Evolutionary conservation across 2,888 invertebrate species (phyloP).

Genomic region (Epistrophella euchroma): DNA sequence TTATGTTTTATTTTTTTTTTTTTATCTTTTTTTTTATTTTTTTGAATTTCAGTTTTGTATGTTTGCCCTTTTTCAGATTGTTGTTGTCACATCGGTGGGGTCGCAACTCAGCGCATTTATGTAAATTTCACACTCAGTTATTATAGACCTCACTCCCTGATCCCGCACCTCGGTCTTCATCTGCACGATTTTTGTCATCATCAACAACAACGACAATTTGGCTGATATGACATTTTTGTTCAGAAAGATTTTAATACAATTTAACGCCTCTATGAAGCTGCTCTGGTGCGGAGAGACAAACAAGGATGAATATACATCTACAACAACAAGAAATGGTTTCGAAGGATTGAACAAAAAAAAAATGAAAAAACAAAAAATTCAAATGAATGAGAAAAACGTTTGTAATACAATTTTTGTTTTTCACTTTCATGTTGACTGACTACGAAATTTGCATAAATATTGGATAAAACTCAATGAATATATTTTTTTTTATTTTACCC

Average conservation of each 20-base stretch:
- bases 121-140: constrained; percentile 68
- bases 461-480: constrained; percentile 52
- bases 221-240: constrained; percentile 74
- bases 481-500: constrained; percentile 9
- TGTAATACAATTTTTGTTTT: constrained; percentile 48
- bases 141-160: constrained; percentile 26
- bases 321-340: constrained; percentile 27
- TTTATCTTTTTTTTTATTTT: constrained; percentile 3
- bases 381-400: constrained; percentile 73
- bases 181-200: not conserved
- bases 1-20: constrained; percentile 12
- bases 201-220: constrained; percentile 40
- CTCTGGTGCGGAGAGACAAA: constrained; percentile 9
- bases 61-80: constrained; percentile 34
- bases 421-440: constrained; percentile 50
- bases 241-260: constrained; percentile 70
- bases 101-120: constrained; percentile 51
- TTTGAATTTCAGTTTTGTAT: constrained; percentile 10
- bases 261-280: constrained; percentile 72
- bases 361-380: constrained; percentile 18
- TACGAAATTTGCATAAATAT: constrained; percentile 73
- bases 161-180: not conserved
- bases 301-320: not conserved
- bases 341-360: constrained; percentile 24
- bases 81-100: constrained; percentile 45